A percentile compares a stretch with the other conserved stretches of the same genome.
These are phyloP conservation scores for Turnix velox DNA, from an alignment of 2,113 vertebrate genomes.

Conservation along the genomic window DNA sequence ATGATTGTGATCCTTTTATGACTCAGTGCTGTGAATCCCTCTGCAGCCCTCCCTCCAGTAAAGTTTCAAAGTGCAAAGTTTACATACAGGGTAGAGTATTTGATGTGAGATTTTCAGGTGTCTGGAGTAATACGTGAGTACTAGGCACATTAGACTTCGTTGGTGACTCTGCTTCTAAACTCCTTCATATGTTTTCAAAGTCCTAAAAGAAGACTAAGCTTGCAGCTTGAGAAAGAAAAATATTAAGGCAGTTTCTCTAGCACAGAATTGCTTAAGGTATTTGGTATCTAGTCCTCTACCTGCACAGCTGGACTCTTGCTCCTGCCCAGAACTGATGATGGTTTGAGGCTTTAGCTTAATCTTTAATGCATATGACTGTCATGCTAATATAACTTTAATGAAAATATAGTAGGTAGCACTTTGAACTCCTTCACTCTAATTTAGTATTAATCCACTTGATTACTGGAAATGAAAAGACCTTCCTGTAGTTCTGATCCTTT, in stretches of 20 bases:
- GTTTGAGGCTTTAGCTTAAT: conserved; percentile 39
- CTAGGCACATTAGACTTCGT: neutral
- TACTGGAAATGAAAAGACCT: neutral
- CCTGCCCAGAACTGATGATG: neutral
- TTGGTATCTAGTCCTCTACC: neutral
- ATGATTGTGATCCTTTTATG: conserved; percentile 30
- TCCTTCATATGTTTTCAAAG: neutral
- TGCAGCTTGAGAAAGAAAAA: neutral
- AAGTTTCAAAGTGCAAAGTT: conserved; percentile 19
- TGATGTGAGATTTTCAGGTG: conserved; percentile 25
- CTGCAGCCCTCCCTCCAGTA: neutral
- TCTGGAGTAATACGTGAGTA: neutral
- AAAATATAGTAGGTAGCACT: conserved; percentile 24
- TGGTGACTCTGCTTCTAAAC: neutral
- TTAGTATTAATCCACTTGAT: conserved; percentile 29
- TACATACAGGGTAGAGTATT: neutral
- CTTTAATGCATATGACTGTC: conserved; percentile 32
- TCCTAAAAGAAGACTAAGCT: neutral
- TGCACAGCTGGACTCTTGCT: conserved; percentile 32
- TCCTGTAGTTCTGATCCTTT: neutral
- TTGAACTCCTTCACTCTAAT: conserved; percentile 16
- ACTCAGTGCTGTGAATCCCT: neutral
- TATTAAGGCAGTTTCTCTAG: neutral
- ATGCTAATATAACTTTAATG: conserved; percentile 39
- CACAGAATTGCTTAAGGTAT: neutral